Conservation (phyloP, 2,113 vertebrate species). For the Lampris megalopsis region DNA sequence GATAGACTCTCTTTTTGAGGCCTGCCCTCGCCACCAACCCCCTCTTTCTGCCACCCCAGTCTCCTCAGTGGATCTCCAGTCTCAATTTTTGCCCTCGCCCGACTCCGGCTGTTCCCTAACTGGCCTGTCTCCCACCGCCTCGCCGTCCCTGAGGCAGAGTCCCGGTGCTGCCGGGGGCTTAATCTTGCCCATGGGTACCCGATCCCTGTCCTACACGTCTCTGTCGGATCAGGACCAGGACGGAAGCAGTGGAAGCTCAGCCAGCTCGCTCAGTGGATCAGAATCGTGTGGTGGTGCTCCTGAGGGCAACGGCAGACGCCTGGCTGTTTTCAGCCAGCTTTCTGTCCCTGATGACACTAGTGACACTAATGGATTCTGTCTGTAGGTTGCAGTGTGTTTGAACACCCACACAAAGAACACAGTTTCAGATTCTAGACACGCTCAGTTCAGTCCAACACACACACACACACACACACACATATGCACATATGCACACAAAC, state of each 20-base stretch:
- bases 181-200: constrained; percentile 47
- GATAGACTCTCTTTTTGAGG: constrained; percentile 71
- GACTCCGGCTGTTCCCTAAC: constrained; percentile 80
- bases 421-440: neutral
- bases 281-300: constrained; percentile 82
- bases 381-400: constrained; percentile 47
- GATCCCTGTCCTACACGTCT: constrained; percentile 87
- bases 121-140: constrained; percentile 67
- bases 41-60: constrained; percentile 27
- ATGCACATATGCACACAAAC: neutral
- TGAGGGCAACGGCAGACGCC: constrained; percentile 75
- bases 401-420: neutral
- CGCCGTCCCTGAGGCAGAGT: constrained; percentile 69
- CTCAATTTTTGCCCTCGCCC: constrained; percentile 80
- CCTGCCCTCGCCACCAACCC: constrained; percentile 61
- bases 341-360: constrained; percentile 83
- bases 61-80: constrained; percentile 54
- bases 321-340: constrained; percentile 91
- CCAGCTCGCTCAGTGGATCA: constrained; percentile 86
- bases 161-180: constrained; percentile 10
- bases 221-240: constrained; percentile 87
- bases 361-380: constrained; percentile 56
- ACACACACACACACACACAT: neutral
- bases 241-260: constrained; percentile 80
- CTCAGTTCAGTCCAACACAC: neutral